Conservation (phyloP, 2,888 invertebrate genomes). For the Ophion slaviceki region DNA sequence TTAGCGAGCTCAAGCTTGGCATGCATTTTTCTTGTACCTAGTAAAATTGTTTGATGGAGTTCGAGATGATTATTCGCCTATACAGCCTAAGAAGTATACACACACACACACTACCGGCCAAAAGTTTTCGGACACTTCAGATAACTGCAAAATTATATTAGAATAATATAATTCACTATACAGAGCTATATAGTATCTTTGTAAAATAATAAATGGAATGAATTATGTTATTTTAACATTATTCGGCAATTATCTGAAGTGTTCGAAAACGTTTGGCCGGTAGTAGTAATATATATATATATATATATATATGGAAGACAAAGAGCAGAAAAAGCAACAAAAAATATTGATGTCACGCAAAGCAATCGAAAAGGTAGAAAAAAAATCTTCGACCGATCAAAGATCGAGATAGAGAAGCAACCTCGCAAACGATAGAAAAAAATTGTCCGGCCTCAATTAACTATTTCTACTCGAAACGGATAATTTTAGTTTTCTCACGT, state of each 20-base stretch:
- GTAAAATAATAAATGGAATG: too few relatives aligned
- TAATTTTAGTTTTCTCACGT: not conserved
- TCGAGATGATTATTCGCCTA: not conserved
- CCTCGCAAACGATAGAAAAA: not conserved
- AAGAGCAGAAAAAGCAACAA: constrained; percentile 31
- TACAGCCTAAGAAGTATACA: not conserved
- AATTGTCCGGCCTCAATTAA: not conserved
- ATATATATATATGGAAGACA: not conserved
- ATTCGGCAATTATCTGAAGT: too few relatives aligned
- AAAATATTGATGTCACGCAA: constrained; percentile 67
- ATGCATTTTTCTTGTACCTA: not conserved
- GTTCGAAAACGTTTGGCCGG: too few relatives aligned
- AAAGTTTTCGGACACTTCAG: too few relatives aligned
- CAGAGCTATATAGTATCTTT: too few relatives aligned
- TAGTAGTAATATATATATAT: too few relatives aligned
- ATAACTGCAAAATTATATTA: too few relatives aligned
- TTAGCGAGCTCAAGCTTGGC: not conserved
- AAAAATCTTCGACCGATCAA: not conserved
- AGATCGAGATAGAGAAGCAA: not conserved
- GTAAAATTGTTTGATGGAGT: not conserved
- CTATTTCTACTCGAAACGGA: not conserved
- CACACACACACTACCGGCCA: too few relatives aligned
- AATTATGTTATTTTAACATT: too few relatives aligned
- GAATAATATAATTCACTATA: too few relatives aligned
- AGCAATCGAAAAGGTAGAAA: constrained; percentile 64